Evolutionary conservation across 2,113 vertebrate species (phyloP).

Genomic region (Himantopus leucocephalus): DNA sequence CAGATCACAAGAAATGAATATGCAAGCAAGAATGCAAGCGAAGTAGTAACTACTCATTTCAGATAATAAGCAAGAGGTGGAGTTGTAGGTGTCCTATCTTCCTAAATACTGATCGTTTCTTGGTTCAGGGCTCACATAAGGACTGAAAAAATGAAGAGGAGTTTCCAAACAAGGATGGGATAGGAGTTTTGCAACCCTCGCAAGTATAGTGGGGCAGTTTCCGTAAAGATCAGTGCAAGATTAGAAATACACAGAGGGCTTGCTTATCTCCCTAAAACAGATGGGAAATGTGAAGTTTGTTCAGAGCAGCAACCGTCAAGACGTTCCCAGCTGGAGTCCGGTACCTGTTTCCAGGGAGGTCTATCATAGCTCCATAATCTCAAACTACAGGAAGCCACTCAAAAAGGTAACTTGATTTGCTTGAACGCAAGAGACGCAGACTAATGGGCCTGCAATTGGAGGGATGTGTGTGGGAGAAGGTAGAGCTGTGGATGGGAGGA

Average conservation of each 20-base stretch:
- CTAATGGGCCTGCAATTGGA: neutral
- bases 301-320: neutral
- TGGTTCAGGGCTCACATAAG: neutral
- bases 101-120: neutral
- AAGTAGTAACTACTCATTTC: neutral
- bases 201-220: neutral
- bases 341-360: neutral
- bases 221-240: neutral
- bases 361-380: neutral
- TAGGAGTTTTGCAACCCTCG: neutral
- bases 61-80: neutral
- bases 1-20: neutral
- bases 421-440: neutral
- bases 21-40: neutral
- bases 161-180: neutral
- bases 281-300: neutral
- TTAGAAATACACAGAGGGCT: neutral
- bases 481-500: neutral
- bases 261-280: neutral
- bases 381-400: neutral
- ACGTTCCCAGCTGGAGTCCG: neutral
- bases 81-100: neutral
- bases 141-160: neutral
- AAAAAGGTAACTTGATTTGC: slow-evolving; percentile 32
- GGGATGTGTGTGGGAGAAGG: neutral